Percentiles rank a stretch among this genome's conserved stretches.
Evolutionary conservation across 2,888 invertebrate species (phyloP).

Genomic region (Artemia sinica): DNA sequence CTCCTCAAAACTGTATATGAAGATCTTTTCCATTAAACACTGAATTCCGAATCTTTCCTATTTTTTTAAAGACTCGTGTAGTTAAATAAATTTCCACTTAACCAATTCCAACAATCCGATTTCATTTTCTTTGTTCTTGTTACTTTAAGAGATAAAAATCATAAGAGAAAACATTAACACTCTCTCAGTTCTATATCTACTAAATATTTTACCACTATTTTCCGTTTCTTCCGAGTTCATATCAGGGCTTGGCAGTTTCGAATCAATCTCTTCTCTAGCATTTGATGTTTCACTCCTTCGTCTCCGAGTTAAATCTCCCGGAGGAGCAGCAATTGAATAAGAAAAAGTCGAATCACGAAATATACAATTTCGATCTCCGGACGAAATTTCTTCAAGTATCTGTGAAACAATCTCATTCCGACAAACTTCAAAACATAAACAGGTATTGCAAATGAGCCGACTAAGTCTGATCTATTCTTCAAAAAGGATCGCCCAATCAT

Average conservation of each 20-base stretch:
- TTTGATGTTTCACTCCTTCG: conserved; percentile 12
- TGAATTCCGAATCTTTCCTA: no score
- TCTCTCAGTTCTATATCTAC: no score
- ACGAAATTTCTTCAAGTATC: background rate
- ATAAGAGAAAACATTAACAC: no score
- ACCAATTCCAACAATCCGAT: no score
- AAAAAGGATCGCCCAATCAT: no score
- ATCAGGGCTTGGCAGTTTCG: background rate
- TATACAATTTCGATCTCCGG: background rate
- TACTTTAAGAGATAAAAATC: no score
- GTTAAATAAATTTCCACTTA: no score
- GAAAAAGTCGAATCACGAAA: conserved; percentile 38
- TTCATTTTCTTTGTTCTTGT: no score
- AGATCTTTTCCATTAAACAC: no score
- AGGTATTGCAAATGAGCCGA: conserved; percentile 36
- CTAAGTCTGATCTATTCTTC: no score
- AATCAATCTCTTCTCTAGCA: background rate
- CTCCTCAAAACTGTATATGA: no score
- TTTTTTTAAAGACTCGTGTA: no score
- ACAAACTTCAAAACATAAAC: conserved; percentile 51
- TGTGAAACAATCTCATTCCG: conserved; percentile 37
- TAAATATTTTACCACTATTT: background rate
- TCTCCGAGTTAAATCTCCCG: conserved; percentile 13
- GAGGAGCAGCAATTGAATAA: conserved; percentile 12
- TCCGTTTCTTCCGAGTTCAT: conserved; percentile 6